Percentiles rank a stretch among this genome's conserved stretches.
These are phyloP conservation scores for Cantharis lateralis DNA, from an alignment of 2,888 invertebrate genomes.

Conservation along the genomic window DNA sequence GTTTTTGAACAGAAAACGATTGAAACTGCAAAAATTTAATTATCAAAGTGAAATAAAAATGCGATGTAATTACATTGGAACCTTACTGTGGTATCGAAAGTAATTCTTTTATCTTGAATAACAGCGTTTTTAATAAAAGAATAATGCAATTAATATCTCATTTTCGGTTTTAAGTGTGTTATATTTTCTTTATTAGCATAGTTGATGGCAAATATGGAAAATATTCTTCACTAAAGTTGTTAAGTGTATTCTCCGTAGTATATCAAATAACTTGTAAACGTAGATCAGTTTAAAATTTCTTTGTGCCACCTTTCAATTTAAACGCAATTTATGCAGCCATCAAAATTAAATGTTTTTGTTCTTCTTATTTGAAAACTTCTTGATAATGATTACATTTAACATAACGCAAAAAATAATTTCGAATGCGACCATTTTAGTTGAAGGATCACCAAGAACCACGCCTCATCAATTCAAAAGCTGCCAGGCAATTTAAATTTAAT, in stretches of 20 bases:
- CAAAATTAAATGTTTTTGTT: neutral
- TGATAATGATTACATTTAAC: neutral
- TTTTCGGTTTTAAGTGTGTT: conserved; percentile 37
- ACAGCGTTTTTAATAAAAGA: conserved; percentile 34
- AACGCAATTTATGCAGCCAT: neutral
- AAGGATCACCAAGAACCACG: conserved; percentile 24
- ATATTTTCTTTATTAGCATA: conserved; percentile 37
- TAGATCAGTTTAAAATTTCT: conserved; percentile 7
- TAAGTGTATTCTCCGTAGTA: conserved; percentile 28
- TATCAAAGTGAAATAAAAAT: neutral
- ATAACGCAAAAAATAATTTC: conserved; percentile 17
- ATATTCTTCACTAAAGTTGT: conserved; percentile 20
- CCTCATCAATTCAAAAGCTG: conserved; percentile 30
- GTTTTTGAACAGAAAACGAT: too few relatives aligned
- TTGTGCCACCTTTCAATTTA: conserved; percentile 2
- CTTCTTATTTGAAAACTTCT: neutral
- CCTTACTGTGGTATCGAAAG: conserved; percentile 3
- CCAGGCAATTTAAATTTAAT: conserved; percentile 32
- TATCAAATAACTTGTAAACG: conserved; percentile 23
- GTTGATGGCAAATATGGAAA: conserved; percentile 31
- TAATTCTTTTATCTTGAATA: conserved; percentile 31
- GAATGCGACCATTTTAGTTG: conserved; percentile 23
- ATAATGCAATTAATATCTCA: conserved; percentile 39
- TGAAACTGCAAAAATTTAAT: neutral
- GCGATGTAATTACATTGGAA: neutral